These are phyloP conservation scores for Drosophila picticornis DNA, from an alignment of 2,888 invertebrate species.

Conservation along the genomic window DNA sequence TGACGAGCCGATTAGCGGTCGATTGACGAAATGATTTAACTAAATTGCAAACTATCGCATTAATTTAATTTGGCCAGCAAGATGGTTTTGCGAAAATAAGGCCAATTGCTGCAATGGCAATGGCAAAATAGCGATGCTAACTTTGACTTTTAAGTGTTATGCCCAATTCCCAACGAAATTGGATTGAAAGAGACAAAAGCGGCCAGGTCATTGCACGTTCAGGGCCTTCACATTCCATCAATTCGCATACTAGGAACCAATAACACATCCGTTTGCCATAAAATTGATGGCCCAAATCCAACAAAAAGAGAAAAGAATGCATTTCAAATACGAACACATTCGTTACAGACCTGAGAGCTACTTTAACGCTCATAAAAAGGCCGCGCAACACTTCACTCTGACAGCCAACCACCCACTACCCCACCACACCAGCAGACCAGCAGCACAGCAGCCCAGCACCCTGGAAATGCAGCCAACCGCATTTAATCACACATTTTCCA, in stretches of 20 bases:
- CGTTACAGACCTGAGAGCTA: constrained; percentile 35
- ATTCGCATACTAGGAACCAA: constrained; percentile 52
- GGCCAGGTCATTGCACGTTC: constrained; percentile 14
- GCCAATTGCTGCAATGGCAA: not conserved
- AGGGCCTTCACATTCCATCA: constrained; percentile 12
- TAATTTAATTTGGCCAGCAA: constrained; percentile 29
- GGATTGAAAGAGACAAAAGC: not conserved
- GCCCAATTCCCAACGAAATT: not conserved
- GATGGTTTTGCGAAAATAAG: constrained; percentile 43
- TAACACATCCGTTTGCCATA: constrained; percentile 76
- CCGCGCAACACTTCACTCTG: constrained; percentile 16
- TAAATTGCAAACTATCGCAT: constrained; percentile 44
- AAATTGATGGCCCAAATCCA: constrained; percentile 76
- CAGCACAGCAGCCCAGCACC: not conserved
- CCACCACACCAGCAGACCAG: not conserved
- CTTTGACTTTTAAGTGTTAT: not conserved
- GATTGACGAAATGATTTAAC: constrained; percentile 64
- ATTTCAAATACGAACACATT: constrained; percentile 52
- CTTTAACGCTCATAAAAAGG: constrained; percentile 51
- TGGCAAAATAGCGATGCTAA: not conserved
- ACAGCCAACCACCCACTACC: not conserved
- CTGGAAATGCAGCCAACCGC: constrained; percentile 49
- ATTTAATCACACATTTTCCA: constrained; percentile 81
- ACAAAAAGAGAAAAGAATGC: constrained; percentile 42
- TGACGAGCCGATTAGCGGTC: constrained; percentile 57